Evolutionary conservation across 2,797 vertebrate species (phyloP), one percentile per base, ranked within the genome.

Genomic region (Dendrocincla tyrannina): DNA sequence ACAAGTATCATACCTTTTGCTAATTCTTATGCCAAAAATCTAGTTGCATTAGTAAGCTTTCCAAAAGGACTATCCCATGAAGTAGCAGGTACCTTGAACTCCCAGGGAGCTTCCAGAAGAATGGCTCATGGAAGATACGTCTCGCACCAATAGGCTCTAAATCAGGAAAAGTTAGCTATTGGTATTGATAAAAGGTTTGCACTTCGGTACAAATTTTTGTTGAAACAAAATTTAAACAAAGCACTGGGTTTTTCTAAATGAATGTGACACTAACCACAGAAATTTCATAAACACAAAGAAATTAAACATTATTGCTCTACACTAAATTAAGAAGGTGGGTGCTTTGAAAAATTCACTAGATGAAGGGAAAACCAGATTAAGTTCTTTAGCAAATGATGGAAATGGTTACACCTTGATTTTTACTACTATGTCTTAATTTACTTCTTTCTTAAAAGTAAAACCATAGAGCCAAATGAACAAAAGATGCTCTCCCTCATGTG

Each of bases 251-350:
- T 42, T 68, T 49, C 33, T 84, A 33, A 69, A 79, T 35, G 83
- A 60, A 66, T 39, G 9, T 69, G 17, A 50, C 30, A 67, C 7
- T 30, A 74, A 63, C 16, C 16, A 75, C 15, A 64, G 81, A 58
- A 30, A 24, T 41, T 14, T 41, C 37, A 68, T 42, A 28, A 79
- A 59, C 2, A 39, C 17, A 30, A 75, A 35, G 10, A 64, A 28
- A 4, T n/a, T 67, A 20, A 80, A 47, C 32, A 27, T 37, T 62
- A 80, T 46, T 44, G 30, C 33, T 74, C 15, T 35, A 52, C 22
- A 25, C 5, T 50, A 50, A 70, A 74, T 13, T 33, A n/a, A 17
- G 4, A 12, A 5, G 5, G 2, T 1, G 0, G 2, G n/a, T 39
- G 60, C 37, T 88, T 50, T 55, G 35, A 74, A 53, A 66, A 74